phyloP scores from a whole-genome alignment of 2,113 vertebrate genomes.

The Syngnathus floridae region DNA sequence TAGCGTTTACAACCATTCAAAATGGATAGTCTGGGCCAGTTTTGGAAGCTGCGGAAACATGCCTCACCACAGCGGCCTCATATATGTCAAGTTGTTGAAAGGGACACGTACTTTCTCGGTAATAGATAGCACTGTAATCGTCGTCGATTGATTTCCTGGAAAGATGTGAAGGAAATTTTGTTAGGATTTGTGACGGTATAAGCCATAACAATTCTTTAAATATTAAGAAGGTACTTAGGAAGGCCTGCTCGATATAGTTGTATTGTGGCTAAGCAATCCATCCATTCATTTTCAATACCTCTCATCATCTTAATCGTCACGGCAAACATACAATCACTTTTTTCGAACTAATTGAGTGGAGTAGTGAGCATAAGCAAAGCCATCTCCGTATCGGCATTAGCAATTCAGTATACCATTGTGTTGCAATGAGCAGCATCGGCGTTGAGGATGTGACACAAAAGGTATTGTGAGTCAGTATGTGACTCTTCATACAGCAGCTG shows the following conservation, averaged over 20 bases:
- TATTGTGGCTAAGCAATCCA: neutral
- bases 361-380: neutral
- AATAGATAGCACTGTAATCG: no score
- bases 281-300: no score
- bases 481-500: neutral
- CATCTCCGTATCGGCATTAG: neutral
- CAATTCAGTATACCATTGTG: neutral
- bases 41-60: conserved; percentile 3
- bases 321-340: neutral
- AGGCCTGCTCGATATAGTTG: neutral
- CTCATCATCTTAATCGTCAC: no score
- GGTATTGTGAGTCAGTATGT: neutral
- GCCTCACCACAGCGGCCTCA: neutral
- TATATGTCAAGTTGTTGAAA: neutral
- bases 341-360: neutral
- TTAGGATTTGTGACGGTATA: neutral
- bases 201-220: neutral
- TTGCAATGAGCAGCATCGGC: neutral
- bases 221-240: neutral
- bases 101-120: no score
- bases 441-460: neutral
- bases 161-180: neutral
- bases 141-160: neutral
- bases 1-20: conserved; percentile 2
- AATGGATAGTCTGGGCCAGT: conserved; percentile 1